Base-by-base conservation (phyloP, 2,113 vertebrate genomes). In the Lepus timidus region DNA sequence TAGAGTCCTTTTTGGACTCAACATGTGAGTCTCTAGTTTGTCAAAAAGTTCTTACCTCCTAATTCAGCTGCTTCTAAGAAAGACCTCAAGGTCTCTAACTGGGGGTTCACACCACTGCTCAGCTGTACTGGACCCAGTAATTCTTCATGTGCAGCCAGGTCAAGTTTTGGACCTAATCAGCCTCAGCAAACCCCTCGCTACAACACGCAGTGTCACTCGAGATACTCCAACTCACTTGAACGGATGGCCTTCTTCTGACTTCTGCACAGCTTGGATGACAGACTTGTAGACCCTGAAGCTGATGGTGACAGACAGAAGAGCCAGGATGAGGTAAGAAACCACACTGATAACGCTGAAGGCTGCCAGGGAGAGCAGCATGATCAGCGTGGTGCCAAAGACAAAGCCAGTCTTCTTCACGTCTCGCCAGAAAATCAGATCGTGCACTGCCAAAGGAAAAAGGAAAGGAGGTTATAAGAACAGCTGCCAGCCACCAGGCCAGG, bases 261-360 rank as follows among this genome's bases (percentile, higher is more conserved):
- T 99, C 97, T 99, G 99, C 90, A 99, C 98, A 0, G 99, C 99
- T 97, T 99, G 99, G 94, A 99, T 97, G 81, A 99, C 99, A 0
- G 99, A 99, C 97, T 98, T 99, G 98, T 99, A 99, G 98, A 99
- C 98, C 64, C 99, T 99, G 97, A 99, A 99, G 98, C 98, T 98
- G 98, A 99, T 99, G 98, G 99, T 99, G 98, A 99, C 99, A 0
- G 98, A 98, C 62, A 99, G 99, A 95, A 99, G 98, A 7, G 99
- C 99, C 97, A 99, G 98, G 76, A 99, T 98, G 97, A 99, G 98
- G 98, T 99, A 99, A 58, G 99, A 99, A 44, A 97, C 82, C 97
- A 99, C 99, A 67, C 99, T 99, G 98, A 99, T 99, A 84, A 99
- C 98, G 86, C 99, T 99, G 98, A 99, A 99, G 8, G 99, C 99